These are phyloP conservation scores for Gasterosteus aculeatus DNA, from an alignment of 2,113 vertebrate species.

Conservation along the genomic window DNA sequence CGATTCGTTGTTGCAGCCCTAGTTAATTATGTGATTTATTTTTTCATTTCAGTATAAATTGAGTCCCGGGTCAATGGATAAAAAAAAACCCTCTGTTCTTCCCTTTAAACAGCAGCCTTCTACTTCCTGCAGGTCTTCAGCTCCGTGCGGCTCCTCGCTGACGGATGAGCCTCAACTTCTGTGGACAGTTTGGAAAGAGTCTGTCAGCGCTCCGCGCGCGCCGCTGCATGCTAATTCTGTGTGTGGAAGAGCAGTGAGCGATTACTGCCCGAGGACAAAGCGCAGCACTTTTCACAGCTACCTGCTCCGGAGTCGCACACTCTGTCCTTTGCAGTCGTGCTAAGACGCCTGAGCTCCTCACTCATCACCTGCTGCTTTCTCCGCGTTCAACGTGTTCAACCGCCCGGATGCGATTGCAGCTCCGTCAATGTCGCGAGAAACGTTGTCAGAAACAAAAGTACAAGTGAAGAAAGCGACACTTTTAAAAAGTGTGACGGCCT, in stretches of 20 bases:
- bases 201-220: background rate
- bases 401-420: background rate
- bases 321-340: background rate
- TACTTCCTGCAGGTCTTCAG: too few relatives aligned
- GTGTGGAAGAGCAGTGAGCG: background rate
- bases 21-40: too few relatives aligned
- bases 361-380: background rate
- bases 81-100: background rate
- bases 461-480: background rate
- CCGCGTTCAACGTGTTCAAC: background rate
- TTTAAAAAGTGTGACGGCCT: background rate
- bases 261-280: background rate
- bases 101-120: background rate
- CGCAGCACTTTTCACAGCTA: too few relatives aligned
- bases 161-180: background rate
- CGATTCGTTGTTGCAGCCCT: too few relatives aligned
- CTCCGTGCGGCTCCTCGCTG: background rate
- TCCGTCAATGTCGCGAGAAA: background rate
- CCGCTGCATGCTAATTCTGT: background rate
- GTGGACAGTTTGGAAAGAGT: background rate
- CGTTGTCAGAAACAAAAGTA: background rate
- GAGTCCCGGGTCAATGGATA: background rate
- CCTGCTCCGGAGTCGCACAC: background rate
- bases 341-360: background rate
- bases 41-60: background rate